Base-by-base conservation (phyloP, 2,888 invertebrate species). In the Clitarchus hookeri region DNA sequence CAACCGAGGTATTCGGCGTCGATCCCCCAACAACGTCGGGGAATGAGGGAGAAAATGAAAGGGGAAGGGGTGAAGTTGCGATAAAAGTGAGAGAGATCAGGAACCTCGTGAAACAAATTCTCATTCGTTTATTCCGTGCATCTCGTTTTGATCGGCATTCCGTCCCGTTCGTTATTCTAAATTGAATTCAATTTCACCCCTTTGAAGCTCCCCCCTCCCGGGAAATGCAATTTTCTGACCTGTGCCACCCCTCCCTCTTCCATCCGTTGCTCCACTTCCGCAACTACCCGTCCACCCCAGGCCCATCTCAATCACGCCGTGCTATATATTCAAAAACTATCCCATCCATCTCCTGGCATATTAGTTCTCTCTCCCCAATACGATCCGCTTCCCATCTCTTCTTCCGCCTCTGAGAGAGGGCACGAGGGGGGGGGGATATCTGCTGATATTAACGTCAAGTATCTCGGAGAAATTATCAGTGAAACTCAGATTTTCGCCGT, bases 121-220 rank as follows among this genome's bases (percentile, higher is more conserved):
- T 65, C 65, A 65, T 65, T n/a, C 65, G 65, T 65, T 65, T 65
- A 65, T 65, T 65, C 65, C 65, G 65, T 65, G 65, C 65, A 65
- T 65, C 65, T 65, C 65, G 65, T 65, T 65, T 65, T 65, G 65
- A 65, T 65, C 65, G 65, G 65, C 65, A 65, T 65, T 65, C 65
- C 65, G 65, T 65, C 65, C n/a, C 65, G 65, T 65, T 65, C 65
- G 65, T 65, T 65, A 65, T 65, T 65, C 65, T 65, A 65, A 65
- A 65, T 65, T 65, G 65, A 65, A 65, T 65, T 23, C 65, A 65
- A 65, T 65, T 65, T 23, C 65, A 65, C 23, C 65, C 65, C 65
- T 65, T 65, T 65, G 65, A 48, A 65, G 65, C 65, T 65, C 65
- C n/a, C 65, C 65, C 65, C 65, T 23, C 1, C 65, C 65, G 65